Base-by-base conservation (phyloP, 37 sponge, comb jelly and placozoan species). In the Amphimedon queenslandica region DNA sequence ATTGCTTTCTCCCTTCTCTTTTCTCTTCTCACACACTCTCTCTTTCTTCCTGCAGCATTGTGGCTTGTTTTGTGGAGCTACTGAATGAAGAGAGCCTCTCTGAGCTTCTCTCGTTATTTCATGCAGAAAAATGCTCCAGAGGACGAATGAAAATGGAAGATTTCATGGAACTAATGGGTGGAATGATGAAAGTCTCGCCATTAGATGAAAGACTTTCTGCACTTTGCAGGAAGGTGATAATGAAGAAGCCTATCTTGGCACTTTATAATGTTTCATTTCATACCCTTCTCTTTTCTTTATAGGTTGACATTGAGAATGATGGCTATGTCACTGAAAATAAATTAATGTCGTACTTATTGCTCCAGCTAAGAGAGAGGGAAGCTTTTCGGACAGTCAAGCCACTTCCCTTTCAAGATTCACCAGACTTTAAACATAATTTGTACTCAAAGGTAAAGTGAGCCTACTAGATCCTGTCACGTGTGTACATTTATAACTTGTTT, bases 271-370 rank as follows among this genome's bases (percentile, higher is more conserved):
- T 18, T 24, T 38, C 38, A 3, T n/a, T 76, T 28, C 21, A 13
- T 55, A 29, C 23, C 28, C n/a, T 64, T 2, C 61, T 51, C 57
- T 6, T 72, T 23, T 70, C 47, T 28, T 42, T 29, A 23, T 60
- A 98, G 99, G 80, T 94, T 55, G 93, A 92, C 57, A 70, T 73
- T 0, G 75, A 82, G 21, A 76, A 80, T 63, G 82, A 76, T 30
- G 93, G 99, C 8, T 55, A 79, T 30, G 77, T 98, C 27, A 84
- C 88, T 53, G 85, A 86, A 80, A 81, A 84, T 23, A 85, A 89
- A 69, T 79, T 98, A 32, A 89, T 88, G 76, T 83, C 96, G 23
- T 98, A 89, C 88, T 31, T 95, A 53, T 70, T 98, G 31, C 83
- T 79, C 8, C 84, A 94, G 58, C 77, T 90, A 43, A 75, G 71